Evolutionary conservation across 2,888 invertebrate species (phyloP).

Genomic region (Actias luna): DNA sequence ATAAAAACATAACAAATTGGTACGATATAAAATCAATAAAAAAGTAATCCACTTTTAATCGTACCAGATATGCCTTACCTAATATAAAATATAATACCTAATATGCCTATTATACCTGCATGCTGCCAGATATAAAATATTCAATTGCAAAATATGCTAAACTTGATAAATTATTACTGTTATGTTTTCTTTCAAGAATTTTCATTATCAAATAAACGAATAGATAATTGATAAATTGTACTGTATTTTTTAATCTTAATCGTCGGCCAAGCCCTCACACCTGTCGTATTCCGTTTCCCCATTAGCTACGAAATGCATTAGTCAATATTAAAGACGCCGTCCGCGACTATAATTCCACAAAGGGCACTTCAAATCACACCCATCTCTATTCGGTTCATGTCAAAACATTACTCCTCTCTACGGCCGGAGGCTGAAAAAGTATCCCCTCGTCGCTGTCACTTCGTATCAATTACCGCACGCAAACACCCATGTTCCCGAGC

Average conservation of each 20-base stretch:
- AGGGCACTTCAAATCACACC: constrained; percentile 82
- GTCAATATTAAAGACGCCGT: constrained; percentile 79
- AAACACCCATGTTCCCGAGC: constrained; percentile 67
- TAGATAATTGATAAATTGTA: constrained; percentile 9
- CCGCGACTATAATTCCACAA: constrained; percentile 80
- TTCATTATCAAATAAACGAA: background rate
- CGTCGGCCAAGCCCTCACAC: constrained; percentile 63
- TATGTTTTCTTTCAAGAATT: background rate
- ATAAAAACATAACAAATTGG: too few species aligned
- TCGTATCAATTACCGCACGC: constrained; percentile 81
- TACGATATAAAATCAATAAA: too few species aligned
- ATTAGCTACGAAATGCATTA: constrained; percentile 79
- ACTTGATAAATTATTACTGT: background rate
- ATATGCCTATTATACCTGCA: background rate
- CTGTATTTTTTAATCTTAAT: constrained; percentile 41
- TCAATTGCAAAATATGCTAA: background rate
- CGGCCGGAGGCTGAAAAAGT: constrained; percentile 68
- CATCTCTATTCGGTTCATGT: constrained; percentile 77
- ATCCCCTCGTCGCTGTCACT: constrained; percentile 77
- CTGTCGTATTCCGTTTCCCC: constrained; percentile 73
- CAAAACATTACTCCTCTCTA: constrained; percentile 74
- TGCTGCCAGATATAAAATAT: background rate
- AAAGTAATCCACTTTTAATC: too few species aligned
- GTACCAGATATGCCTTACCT: too few species aligned
- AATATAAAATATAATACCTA: too few species aligned